Conservation (phyloP, 2,113 vertebrate species). For the Macroglossus sobrinus region DNA sequence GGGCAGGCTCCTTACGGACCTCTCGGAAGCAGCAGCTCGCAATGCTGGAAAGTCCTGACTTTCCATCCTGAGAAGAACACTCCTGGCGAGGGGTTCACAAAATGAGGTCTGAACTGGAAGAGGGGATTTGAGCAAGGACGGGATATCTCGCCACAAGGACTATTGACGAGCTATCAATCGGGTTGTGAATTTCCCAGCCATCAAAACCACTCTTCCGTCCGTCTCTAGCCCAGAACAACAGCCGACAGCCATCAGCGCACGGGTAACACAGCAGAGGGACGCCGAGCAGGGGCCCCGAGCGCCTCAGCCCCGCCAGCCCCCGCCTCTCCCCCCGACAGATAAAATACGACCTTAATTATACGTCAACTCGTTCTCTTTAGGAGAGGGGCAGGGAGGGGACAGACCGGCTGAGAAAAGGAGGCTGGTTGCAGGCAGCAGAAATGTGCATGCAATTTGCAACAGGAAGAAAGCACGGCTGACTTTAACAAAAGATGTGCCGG, state of each 20-base stretch:
- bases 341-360: slow-evolving; percentile 81
- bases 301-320: slow-evolving; percentile 23
- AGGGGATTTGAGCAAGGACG: slow-evolving; percentile 70
- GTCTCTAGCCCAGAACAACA: slow-evolving; percentile 71
- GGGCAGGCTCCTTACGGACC: not conserved
- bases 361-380: slow-evolving; percentile 72
- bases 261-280: slow-evolving; percentile 41
- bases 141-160: slow-evolving; percentile 75
- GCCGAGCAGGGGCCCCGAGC: slow-evolving; percentile 23
- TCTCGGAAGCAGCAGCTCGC: slow-evolving; percentile 49
- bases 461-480: slow-evolving; percentile 76
- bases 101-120: slow-evolving; percentile 76
- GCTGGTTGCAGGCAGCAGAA: slow-evolving; percentile 57
- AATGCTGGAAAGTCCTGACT: slow-evolving; percentile 59
- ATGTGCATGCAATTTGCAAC: slow-evolving; percentile 82
- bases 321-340: slow-evolving; percentile 64
- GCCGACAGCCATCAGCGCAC: slow-evolving; percentile 59
- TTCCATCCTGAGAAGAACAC: slow-evolving; percentile 70
- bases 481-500: slow-evolving; percentile 60
- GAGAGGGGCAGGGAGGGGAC: not conserved
- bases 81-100: slow-evolving; percentile 72
- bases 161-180: slow-evolving; percentile 83
- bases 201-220: slow-evolving; percentile 75
- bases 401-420: slow-evolving; percentile 57
- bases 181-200: slow-evolving; percentile 82